These are phyloP conservation scores for Diplazon laetatorius DNA, from an alignment of 2,888 invertebrate genomes.

Conservation along the genomic window DNA sequence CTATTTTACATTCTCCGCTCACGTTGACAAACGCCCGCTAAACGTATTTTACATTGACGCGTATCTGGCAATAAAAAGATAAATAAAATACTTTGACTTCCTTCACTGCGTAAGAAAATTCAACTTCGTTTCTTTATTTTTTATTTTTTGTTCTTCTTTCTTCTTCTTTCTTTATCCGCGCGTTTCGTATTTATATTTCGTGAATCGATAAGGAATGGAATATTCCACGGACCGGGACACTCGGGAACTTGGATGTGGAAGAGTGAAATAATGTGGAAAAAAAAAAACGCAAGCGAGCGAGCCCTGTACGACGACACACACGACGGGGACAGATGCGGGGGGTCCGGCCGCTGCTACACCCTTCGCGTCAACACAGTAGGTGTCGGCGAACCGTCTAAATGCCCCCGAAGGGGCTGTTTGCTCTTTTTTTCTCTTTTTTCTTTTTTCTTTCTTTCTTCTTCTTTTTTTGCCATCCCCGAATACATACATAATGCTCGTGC, in stretches of 20 bases:
- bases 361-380: conserved; percentile 69
- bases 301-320: conserved; percentile 40
- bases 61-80: conserved; percentile 63
- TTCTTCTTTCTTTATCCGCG: background rate
- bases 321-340: conserved; percentile 69
- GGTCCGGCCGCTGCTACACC: conserved; percentile 60
- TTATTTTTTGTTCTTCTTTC: background rate
- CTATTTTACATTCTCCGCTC: conserved; percentile 63
- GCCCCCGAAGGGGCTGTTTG: conserved; percentile 66
- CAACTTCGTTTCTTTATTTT: conserved; percentile 6
- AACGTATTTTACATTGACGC: conserved; percentile 59
- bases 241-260: conserved; percentile 10
- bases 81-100: conserved; percentile 21
- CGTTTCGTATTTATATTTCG: too few relatives aligned
- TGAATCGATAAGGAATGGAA: conserved; percentile 10
- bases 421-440: conserved; percentile 56
- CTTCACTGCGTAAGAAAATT: background rate
- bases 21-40: conserved; percentile 32
- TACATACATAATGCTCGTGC: conserved; percentile 59
- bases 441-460: too few relatives aligned
- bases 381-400: conserved; percentile 71
- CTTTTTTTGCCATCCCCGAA: too few relatives aligned
- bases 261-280: conserved; percentile 46
- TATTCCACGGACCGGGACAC: background rate
- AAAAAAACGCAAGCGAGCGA: too few relatives aligned